Base-by-base conservation (phyloP, 2,797 vertebrate genomes). In the Eulemur rubriventer region DNA sequence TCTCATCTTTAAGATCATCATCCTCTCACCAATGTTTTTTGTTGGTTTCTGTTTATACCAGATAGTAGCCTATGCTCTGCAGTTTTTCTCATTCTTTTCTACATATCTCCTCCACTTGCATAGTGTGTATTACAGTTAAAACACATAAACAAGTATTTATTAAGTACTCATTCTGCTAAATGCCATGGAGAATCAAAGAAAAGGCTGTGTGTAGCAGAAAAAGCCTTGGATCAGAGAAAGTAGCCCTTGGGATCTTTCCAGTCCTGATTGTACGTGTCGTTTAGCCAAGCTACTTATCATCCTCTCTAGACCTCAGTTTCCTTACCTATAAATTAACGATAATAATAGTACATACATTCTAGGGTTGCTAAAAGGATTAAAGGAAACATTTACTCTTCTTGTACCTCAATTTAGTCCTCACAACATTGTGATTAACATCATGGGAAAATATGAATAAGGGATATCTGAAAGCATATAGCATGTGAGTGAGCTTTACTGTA, bases 21-120 rank as follows among this genome's bases (percentile, higher is more conserved):
- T 14, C 24, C 57, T 33, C 26, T 59, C 4, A 10, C 33, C 59
- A 65, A 93, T 1, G 3, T 48, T 73, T 6, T 2, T 57, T 4
- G 33, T 2, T 84, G 61, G 78, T 84, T 93, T 96, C 96, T 93
- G 14, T 75, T 93, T 65, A 70, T 13, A 89, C 4, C 11, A 4
- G 0, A 0, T 7, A 22, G 43, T 0, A 35, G 26, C 43, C 89
- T 46, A 46, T 6, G 28, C 65, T 69, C n/a, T 26, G 18, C 43
- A 57, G n/a, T n/a, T 85, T 76, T 89, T 89, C 59, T 57, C 43
- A 48, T 38, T 50, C 69, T 85, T 91, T 90, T 13, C 90, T 90
- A 65, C 30, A 63, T 9, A 82, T 16, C 4, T 59, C 30, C 20
- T 95, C 75, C 12, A 89, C 33, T 55, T 73, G 6, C 63, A 72